Evolutionary conservation across 1,140 invertebrate species (phyloP), one percentile per base, ranked within the genome.

Genomic region (Rhagoletis pomonella): DNA sequence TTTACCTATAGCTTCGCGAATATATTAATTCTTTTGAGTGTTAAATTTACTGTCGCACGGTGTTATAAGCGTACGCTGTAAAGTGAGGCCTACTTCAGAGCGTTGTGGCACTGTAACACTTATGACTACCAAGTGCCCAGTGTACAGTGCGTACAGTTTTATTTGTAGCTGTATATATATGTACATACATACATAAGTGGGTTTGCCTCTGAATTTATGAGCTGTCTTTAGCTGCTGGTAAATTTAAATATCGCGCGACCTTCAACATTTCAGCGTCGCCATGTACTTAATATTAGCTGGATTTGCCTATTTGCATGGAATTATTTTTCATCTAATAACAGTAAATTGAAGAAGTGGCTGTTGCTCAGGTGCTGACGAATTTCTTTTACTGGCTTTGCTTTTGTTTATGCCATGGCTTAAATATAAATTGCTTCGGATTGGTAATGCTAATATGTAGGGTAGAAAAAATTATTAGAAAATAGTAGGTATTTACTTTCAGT

Each of bases 191-290:
- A 59, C 58, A 1, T 59, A 59, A 7, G 1, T 47, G 10, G 19
- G 64, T 19, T 12, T 29, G 17, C 39, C 17, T 1, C 39, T 47
- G 67, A 69, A 69, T 69, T 69, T 69, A 69, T 69, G 67, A 44
- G 39, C 67, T 69, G 39, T 44, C 42, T 69, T 69, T 69, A 39
- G 67, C 67, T 69, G 67, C 67, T 69, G 67, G 67, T 12, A 44
- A 39, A 44, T 17, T 44, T 44, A 47, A 73, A 73, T 73, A 47
- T 44, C 44, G 4, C 39, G 67, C 67, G 42, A 47, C 67, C 67
- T 69, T 69, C 67, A 69, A 69, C 67, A 17, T 73, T 73, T 73
- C 42, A 44, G 67, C 42, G 3, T 3, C 42, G 67, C 42, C 14
- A 14, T 17, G 42, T 29, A 29, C 29, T 29, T 29, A 29, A 0